Evolutionary conservation across 2,888 invertebrate genomes (phyloP), one percentile per base, ranked within the genome.

Genomic region (Abrostola triplasia): DNA sequence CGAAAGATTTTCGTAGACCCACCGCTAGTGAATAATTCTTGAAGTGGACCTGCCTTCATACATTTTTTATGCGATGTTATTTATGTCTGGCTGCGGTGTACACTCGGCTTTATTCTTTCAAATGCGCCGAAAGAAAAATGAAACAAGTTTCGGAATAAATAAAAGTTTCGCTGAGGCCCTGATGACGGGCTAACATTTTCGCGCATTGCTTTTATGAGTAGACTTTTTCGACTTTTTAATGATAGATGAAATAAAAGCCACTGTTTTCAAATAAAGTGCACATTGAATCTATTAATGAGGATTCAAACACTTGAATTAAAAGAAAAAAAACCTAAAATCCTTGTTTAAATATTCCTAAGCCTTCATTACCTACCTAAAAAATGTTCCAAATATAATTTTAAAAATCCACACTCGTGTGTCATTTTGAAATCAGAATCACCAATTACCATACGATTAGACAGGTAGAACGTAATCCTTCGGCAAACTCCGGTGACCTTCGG

Each of bases 121-220:
- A 88, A 87, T 85, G 84, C 82, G 81, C 76, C 79, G 79, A 75
- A 88, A 90, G 90, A 91, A 90, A 90, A 92, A 92, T 93, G 92
- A 89, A 90, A 87, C 86, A 92, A 93, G 88, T 93, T 92, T 88
- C 82, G 88, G 87, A 91, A 92, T 93, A 92, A 92, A 92, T 92
- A 92, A 90, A 90, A 92, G 82, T 90, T 90, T 86, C 84, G 85
- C 86, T 84, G 79, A 81, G 78, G 83, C 77, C 74, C 85, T 77
- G 90, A 89, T 90, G 90, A 90, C 88, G 87, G 82, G 87, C 77
- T 81, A 84, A 88, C 82, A 86, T 88, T 88, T 86, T 82, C 81
- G 77, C 83, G 83, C 83, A 83, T 82, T 79, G 78, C 79, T 84
- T 80, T 84, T 83, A 82, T 80, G 77, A 72, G 69, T 57, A 41